Evolutionary conservation across 2,113 vertebrate species (phyloP).

Genomic region (Tretioscincus oriximinensis): DNA sequence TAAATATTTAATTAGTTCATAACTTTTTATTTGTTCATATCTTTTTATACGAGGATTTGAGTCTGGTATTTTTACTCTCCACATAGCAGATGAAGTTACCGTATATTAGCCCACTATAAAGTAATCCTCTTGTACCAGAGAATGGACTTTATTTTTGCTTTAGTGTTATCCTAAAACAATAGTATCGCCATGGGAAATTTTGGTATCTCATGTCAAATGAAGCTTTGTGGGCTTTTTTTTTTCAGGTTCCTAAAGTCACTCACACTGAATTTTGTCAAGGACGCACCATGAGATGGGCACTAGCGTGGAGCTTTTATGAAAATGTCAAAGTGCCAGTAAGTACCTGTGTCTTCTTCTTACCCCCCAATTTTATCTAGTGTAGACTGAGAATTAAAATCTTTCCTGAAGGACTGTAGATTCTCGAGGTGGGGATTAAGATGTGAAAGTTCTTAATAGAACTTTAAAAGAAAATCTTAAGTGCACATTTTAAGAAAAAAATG

Average conservation of each 20-base stretch:
- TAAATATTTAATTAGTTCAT: no score
- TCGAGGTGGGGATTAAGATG: no score
- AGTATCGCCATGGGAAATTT: not conserved
- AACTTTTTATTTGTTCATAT: no score
- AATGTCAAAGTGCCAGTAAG: constrained; percentile 93
- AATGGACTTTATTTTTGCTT: not conserved
- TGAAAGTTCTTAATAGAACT: no score
- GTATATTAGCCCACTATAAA: no score
- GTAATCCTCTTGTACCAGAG: not conserved
- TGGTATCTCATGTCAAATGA: not conserved
- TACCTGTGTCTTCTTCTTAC: constrained; percentile 25
- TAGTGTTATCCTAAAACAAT: not conserved
- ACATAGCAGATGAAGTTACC: no score
- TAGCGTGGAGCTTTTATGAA: constrained; percentile 98
- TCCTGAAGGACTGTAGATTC: no score
- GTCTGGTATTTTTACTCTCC: no score
- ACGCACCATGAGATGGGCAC: constrained; percentile 96
- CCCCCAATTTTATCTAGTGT: not conserved
- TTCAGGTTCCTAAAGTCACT: constrained; percentile 92
- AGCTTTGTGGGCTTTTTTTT: constrained; percentile 18
- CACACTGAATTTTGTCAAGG: constrained; percentile 98
- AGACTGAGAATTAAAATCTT: not conserved
- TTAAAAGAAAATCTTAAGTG: no score
- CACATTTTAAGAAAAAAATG: no score
- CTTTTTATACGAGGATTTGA: no score